These are phyloP conservation scores for Poeciliopsis prolifica DNA, from an alignment of 2,113 vertebrate species.

Conservation along the genomic window DNA sequence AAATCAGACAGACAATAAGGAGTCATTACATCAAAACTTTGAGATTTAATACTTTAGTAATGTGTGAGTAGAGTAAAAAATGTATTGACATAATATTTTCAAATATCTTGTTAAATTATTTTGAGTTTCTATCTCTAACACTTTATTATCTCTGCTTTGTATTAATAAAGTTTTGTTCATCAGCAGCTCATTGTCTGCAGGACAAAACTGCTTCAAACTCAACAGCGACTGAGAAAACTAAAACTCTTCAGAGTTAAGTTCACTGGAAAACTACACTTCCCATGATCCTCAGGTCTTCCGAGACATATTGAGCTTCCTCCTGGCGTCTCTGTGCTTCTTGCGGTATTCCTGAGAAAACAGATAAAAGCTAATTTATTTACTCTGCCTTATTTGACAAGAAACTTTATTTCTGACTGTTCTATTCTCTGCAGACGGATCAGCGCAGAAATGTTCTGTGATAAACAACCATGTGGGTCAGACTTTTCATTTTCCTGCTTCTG, in stretches of 20 bases:
- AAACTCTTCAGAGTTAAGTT: neutral
- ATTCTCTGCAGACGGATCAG: neutral
- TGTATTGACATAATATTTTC: neutral
- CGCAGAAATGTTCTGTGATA: neutral
- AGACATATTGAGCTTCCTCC: conserved; percentile 79
- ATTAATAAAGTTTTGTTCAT: neutral
- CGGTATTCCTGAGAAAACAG: conserved; percentile 83
- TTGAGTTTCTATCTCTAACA: neutral
- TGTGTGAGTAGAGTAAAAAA: neutral
- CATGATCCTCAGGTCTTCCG: conserved; percentile 63
- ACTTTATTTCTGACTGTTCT: neutral
- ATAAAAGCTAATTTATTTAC: neutral
- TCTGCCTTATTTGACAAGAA: neutral
- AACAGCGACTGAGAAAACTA: neutral
- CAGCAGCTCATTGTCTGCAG: neutral
- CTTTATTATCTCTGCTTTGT: neutral
- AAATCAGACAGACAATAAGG: neutral
- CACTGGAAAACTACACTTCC: conserved; percentile 20
- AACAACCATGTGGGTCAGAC: neutral
- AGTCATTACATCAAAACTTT: neutral
- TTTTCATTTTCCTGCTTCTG: neutral
- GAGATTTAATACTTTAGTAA: neutral
- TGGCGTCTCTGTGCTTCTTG: conserved; percentile 92
- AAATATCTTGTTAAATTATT: neutral
- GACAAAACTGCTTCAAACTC: neutral